A percentile compares a stretch with the other conserved stretches of the same genome.
phyloP scores from a whole-genome alignment of 1,140 invertebrate genomes.

The Atta cephalotes region DNA sequence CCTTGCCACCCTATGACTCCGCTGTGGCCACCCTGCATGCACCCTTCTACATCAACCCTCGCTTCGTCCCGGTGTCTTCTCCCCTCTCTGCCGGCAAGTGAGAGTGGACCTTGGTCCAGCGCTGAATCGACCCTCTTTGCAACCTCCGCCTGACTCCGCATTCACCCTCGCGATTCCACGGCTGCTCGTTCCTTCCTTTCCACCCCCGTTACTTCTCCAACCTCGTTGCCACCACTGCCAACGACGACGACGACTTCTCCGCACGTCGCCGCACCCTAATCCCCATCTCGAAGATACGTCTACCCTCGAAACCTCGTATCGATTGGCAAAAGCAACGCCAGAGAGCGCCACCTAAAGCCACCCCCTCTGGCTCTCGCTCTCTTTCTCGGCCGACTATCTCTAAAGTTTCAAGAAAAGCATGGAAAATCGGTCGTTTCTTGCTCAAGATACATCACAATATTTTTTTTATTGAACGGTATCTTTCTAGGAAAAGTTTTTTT shows the following conservation, averaged over 20 bases:
- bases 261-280: slow-evolving; percentile 84
- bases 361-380: not conserved
- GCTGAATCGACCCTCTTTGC: slow-evolving; percentile 83
- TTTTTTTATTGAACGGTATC: not conserved
- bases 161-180: slow-evolving; percentile 19
- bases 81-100: slow-evolving; percentile 77
- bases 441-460: not conserved
- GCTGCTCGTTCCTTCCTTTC: slow-evolving; percentile 59
- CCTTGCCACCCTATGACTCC: slow-evolving; percentile 56
- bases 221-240: slow-evolving; percentile 34
- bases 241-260: slow-evolving; percentile 64
- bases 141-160: slow-evolving; percentile 65
- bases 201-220: slow-evolving; percentile 70
- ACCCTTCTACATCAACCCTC: slow-evolving; percentile 62
- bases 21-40: slow-evolving; percentile 65
- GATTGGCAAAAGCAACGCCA: slow-evolving; percentile 80
- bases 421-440: slow-evolving; percentile 24
- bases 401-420: slow-evolving; percentile 44
- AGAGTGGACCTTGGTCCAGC: slow-evolving; percentile 85
- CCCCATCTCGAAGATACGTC: slow-evolving; percentile 83
- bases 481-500: not conserved
- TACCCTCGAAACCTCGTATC: slow-evolving; percentile 80
- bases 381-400: not conserved
- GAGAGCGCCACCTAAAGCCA: slow-evolving; percentile 78
- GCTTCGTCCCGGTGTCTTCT: slow-evolving; percentile 69